Conservation (phyloP, 53 echinoderm and acorn worm species). For the Paracentrotus lividus region DNA sequence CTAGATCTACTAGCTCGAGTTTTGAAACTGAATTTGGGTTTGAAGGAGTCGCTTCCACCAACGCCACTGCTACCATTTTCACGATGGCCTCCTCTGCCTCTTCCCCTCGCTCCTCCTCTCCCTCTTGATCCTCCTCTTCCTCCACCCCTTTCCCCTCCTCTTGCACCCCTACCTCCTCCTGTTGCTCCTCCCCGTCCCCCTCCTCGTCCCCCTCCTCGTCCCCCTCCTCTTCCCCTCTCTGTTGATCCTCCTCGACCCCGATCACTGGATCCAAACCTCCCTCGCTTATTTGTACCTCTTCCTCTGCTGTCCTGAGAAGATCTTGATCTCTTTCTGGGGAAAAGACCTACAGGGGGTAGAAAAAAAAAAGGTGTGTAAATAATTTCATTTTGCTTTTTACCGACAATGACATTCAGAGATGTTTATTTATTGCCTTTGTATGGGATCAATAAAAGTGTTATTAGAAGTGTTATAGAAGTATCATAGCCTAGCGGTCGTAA, state of each 20-base stretch:
- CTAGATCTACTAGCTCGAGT: neutral
- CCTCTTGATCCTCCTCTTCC: neutral
- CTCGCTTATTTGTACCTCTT: neutral
- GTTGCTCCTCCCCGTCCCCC: neutral
- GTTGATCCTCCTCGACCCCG: slow-evolving; percentile 31
- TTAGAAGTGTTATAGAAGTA: too few species aligned
- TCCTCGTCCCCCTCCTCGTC: neutral
- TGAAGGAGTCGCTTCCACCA: neutral
- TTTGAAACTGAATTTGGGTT: slow-evolving; percentile 20
- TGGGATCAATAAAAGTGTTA: too few species aligned
- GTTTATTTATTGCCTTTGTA: too few species aligned
- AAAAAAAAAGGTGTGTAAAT: neutral
- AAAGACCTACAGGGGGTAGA: slow-evolving; percentile 58
- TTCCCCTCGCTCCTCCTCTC: neutral
- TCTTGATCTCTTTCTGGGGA: slow-evolving; percentile 61
- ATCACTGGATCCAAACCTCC: neutral
- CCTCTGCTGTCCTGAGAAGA: slow-evolving; percentile 5
- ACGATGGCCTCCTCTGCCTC: neutral
- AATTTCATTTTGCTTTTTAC: neutral
- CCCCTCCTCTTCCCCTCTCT: neutral
- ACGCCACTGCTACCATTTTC: neutral
- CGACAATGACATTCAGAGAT: neutral
- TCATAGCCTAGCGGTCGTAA: too few species aligned
- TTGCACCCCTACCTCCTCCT: neutral
- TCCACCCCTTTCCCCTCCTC: slow-evolving; percentile 1